Conservation (phyloP, 2,113 vertebrate genomes). For the Hippocampus comes region DNA sequence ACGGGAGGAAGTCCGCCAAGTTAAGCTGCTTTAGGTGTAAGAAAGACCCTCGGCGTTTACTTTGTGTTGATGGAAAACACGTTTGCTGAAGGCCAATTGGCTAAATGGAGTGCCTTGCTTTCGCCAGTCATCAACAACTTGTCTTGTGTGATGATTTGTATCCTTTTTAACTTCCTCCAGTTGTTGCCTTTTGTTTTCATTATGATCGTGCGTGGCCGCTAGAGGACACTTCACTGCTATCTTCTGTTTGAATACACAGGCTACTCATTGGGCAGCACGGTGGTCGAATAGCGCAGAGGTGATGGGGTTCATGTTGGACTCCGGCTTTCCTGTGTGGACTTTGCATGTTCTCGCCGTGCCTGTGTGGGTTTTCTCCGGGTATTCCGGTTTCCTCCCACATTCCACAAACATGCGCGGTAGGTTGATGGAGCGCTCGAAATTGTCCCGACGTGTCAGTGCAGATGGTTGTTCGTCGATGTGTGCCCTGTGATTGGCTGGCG, state of each 20-base stretch:
- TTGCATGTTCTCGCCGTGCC: no score
- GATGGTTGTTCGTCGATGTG: no score
- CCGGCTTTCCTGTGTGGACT: no score
- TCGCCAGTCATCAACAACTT: neutral
- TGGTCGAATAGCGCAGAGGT: no score
- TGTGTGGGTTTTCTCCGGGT: no score
- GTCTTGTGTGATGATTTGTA: neutral
- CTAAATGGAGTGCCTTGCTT: neutral
- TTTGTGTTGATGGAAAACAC: neutral
- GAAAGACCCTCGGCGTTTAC: neutral
- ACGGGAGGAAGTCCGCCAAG: slow-evolving; percentile 28
- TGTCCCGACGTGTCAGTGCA: no score
- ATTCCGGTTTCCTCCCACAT: no score
- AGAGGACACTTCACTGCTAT: neutral
- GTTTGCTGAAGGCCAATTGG: neutral
- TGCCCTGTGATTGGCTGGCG: no score
- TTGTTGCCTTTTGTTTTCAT: neutral
- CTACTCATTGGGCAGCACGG: slow-evolving; percentile 6
- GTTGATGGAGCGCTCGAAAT: no score
- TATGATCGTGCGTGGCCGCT: neutral
- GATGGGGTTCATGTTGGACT: no score
- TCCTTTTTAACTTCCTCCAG: no score
- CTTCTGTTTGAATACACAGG: neutral
- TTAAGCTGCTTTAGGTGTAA: slow-evolving; percentile 15
- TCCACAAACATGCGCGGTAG: no score